Evolutionary conservation across 2,797 vertebrate genomes (phyloP), one percentile per base, ranked within the genome.

Genomic region (Clarias fuscus): DNA sequence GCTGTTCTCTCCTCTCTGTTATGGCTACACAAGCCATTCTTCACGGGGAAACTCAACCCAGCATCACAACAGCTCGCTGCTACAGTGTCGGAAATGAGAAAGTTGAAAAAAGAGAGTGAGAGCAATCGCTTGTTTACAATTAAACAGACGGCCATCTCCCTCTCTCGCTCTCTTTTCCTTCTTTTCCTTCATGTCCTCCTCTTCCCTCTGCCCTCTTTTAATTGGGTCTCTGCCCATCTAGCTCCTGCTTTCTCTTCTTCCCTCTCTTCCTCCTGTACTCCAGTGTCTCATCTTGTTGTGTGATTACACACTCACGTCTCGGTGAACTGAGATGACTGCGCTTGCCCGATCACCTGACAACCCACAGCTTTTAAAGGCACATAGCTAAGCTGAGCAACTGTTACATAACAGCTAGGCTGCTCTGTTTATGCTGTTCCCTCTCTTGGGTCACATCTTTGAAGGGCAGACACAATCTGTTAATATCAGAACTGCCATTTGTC

Each of bases 1-100:
- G 93, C 95, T 89, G 96, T 95, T 95, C 37, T 85, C 71, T 7
- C 37, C 71, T 82, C 82, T 79, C 83, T 96, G 96, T 97, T 96
- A 95, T 96, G 95, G 94, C 94, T 91, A 93, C 93, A 94, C 95
- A 95, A 96, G 94, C 94, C 93, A 95, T 96, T 95, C 94, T 95
- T 95, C 94, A 94, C 91, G 90, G 96, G 96, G 96, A 73, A 94
- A 95, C 94, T 95, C 92, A 93, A 96, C 95, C 92, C 91, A 95
- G 91, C 94, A 93, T 94, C 88, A 87, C 86, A 88, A 77, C 71
- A 62, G 61, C 81, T 72, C 33, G 33, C 62, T 18, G 33, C 84
- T 88, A 56, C 77, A 84, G 81, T 58, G 79, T 85, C 30, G 70
- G 67, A 67, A 33, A 86, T 22, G 17, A 82, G 72, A 59, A 82